Percentiles rank a stretch among this genome's conserved stretches.
Conservation (phyloP, 2,888 invertebrate genomes). For the Imbricaverruca yamaguchii region DNA sequence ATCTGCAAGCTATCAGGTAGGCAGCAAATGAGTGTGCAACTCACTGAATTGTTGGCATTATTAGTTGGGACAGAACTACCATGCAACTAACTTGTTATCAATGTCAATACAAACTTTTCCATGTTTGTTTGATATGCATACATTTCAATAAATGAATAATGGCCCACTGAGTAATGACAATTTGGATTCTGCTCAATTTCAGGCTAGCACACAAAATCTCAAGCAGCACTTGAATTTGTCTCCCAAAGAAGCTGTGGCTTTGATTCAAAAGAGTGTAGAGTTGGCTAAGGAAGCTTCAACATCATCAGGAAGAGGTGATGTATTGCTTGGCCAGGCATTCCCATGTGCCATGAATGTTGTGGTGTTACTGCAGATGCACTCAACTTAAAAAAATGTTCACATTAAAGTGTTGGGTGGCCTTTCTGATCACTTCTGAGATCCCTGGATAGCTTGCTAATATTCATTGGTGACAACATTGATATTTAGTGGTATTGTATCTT, state of each 20-base stretch:
- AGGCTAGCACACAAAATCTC: neutral
- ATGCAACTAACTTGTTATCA: neutral
- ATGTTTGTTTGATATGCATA: neutral
- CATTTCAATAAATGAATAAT: neutral
- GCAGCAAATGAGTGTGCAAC: slow-evolving; percentile 36
- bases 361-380: no score
- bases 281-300: neutral
- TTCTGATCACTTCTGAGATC: neutral
- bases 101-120: neutral
- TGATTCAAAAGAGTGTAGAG: neutral
- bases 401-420: neutral
- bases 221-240: neutral
- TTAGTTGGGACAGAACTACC: neutral
- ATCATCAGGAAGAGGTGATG: neutral
- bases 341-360: no score
- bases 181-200: neutral
- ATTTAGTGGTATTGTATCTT: no score
- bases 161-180: neutral
- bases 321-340: no score
- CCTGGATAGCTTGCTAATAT: no score
- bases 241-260: neutral
- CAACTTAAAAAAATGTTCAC: no score
- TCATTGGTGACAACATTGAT: no score
- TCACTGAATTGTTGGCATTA: neutral
- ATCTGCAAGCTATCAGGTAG: slow-evolving; percentile 86